Conservation (phyloP, 92 coral and sea anemone genomes). For the Siderastrea siderea region DNA sequence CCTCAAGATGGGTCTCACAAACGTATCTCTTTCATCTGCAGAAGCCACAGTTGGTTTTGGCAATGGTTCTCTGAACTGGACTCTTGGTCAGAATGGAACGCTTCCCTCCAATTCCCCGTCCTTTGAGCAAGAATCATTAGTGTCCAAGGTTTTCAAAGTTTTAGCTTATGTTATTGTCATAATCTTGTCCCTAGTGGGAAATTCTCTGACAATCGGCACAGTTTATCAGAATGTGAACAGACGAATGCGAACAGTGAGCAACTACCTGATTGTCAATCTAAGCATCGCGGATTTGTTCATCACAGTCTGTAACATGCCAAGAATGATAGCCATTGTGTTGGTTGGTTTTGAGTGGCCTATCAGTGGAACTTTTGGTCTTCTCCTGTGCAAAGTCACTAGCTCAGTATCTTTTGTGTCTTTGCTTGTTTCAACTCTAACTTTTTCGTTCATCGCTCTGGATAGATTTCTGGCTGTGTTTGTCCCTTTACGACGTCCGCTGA, state of each 20-base stretch:
- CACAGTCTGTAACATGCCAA: conserved; percentile 9
- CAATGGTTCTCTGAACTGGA: conserved; percentile 1
- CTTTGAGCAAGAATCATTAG: neutral
- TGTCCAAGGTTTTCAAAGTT: conserved; percentile 15
- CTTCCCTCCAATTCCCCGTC: neutral
- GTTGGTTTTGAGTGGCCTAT: conserved; percentile 19
- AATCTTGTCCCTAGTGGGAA: conserved; percentile 5
- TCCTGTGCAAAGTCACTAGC: conserved; percentile 7
- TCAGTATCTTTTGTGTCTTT: neutral
- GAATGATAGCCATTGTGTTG: neutral
- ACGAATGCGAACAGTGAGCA: conserved; percentile 23
- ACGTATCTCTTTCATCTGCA: neutral
- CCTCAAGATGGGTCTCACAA: neutral
- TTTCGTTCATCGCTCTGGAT: conserved; percentile 24
- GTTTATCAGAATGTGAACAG: conserved; percentile 23
- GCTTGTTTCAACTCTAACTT: conserved; percentile 9
- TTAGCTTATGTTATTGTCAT: conserved; percentile 1
- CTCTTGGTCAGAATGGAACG: neutral
- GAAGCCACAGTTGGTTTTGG: neutral
- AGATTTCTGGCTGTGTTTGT: conserved; percentile 17
- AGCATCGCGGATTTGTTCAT: conserved; percentile 16
- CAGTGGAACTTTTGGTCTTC: conserved; percentile 17
- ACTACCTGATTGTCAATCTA: conserved; percentile 21
- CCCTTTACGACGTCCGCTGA: conserved; percentile 10
- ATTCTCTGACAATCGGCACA: conserved; percentile 11